Conservation (phyloP, 2,113 vertebrate species). For the Sylvia atricapilla region DNA sequence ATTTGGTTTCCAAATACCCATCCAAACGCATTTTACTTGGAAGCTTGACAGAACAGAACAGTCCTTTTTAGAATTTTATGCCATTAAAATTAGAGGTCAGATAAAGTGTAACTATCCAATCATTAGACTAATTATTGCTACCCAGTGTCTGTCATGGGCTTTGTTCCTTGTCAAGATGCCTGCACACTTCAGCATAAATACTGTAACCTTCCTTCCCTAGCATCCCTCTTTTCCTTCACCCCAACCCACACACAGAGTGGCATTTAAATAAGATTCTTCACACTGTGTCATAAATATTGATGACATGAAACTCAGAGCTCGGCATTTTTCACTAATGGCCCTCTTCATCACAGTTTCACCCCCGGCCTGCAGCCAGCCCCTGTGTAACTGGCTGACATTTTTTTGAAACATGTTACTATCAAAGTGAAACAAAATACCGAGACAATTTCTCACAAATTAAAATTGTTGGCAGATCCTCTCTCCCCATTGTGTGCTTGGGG, state of each 20-base stretch:
- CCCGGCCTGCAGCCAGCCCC: background rate
- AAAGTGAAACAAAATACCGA: constrained; percentile 10
- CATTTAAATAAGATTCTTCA: constrained; percentile 28
- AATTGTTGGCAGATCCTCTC: background rate
- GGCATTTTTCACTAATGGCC: constrained; percentile 43
- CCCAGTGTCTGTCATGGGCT: background rate
- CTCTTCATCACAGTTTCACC: constrained; percentile 10
- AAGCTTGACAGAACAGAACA: background rate
- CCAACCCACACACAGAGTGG: background rate
- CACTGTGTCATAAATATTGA: constrained; percentile 46
- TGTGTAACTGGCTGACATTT: background rate
- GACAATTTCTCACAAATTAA: background rate
- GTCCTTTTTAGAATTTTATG: background rate
- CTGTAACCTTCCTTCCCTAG: background rate
- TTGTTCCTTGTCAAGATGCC: background rate
- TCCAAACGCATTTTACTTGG: constrained; percentile 19
- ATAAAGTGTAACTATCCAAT: constrained; percentile 16
- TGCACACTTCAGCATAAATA: background rate
- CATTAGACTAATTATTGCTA: constrained; percentile 16
- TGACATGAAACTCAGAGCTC: background rate
- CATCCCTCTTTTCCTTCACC: background rate
- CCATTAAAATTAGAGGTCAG: constrained; percentile 1
- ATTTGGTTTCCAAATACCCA: constrained; percentile 2
- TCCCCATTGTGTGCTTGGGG: background rate
- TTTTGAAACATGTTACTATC: background rate